phyloP scores from a whole-genome alignment of 1,140 invertebrate genomes.

The Drosophila pachea region DNA sequence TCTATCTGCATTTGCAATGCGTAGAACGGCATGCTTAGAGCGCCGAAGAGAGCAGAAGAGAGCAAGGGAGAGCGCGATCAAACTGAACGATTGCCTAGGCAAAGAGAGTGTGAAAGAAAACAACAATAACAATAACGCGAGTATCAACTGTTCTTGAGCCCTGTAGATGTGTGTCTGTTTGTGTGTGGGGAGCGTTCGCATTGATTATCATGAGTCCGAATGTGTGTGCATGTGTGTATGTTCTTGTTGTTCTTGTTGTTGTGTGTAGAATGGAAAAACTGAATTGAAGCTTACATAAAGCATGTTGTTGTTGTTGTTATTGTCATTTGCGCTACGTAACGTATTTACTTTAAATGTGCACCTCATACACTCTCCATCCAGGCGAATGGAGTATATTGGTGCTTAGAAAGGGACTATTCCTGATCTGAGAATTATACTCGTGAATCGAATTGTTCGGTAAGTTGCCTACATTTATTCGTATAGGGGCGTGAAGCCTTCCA shows the following conservation, averaged over 20 bases:
- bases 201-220: slow-evolving; percentile 18
- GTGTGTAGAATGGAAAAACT: slow-evolving; percentile 15
- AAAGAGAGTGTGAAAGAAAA: background rate
- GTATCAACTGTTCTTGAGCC: background rate
- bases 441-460: no score
- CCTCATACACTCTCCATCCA: background rate
- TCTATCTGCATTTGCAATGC: slow-evolving; percentile 26
- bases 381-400: background rate
- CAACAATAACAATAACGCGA: slow-evolving; percentile 1
- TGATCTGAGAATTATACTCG: no score
- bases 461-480: no score
- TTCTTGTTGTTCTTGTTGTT: background rate
- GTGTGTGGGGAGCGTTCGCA: background rate
- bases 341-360: slow-evolving; percentile 25
- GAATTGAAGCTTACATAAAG: slow-evolving; percentile 40
- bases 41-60: slow-evolving; percentile 1
- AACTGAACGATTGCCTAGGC: background rate
- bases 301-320: slow-evolving; percentile 5
- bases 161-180: background rate
- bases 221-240: background rate
- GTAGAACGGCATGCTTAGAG: slow-evolving; percentile 22
- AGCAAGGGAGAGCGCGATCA: background rate
- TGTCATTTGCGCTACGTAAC: slow-evolving; percentile 35
- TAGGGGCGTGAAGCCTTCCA: no score
- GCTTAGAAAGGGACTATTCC: no score